Conservation (phyloP, 2,113 vertebrate species). For the Nibea coibor region DNA sequence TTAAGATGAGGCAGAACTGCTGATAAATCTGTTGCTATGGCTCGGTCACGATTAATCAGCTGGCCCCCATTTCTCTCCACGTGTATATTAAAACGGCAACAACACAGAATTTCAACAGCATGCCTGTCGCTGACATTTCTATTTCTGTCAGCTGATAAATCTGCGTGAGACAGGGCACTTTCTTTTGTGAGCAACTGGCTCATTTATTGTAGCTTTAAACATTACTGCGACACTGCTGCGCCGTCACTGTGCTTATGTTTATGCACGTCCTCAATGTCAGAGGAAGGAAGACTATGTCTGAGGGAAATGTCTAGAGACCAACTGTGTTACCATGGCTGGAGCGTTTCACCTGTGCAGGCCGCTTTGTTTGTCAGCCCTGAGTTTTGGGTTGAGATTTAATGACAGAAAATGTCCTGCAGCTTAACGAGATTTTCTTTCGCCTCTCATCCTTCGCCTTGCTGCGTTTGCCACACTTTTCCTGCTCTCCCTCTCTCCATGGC, state of each 20-base stretch:
- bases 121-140: conserved; percentile 59
- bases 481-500: conserved; percentile 1
- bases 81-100: conserved; percentile 61
- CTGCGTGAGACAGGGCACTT: conserved; percentile 24
- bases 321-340: conserved; percentile 40
- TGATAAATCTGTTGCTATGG: conserved; percentile 61
- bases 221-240: conserved; percentile 43
- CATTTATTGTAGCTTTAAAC: conserved; percentile 59
- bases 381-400: conserved; percentile 51
- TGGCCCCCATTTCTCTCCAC: conserved; percentile 39
- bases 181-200: conserved; percentile 37
- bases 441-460: conserved; percentile 40
- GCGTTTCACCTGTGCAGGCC: conserved; percentile 36
- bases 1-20: conserved; percentile 23
- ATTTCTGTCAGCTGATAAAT: conserved; percentile 68
- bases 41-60: conserved; percentile 61
- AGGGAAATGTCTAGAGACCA: conserved; percentile 48
- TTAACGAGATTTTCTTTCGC: conserved; percentile 34
- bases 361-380: conserved; percentile 21
- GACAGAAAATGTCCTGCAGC: conserved; percentile 52
- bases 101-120: conserved; percentile 45
- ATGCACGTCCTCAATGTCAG: conserved; percentile 35
- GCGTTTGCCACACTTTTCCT: conserved; percentile 22
- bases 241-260: conserved; percentile 43
- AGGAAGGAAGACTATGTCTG: conserved; percentile 6